Base-by-base conservation (phyloP, 2,113 vertebrate genomes). In the Chiloscyllium plagiosum region DNA sequence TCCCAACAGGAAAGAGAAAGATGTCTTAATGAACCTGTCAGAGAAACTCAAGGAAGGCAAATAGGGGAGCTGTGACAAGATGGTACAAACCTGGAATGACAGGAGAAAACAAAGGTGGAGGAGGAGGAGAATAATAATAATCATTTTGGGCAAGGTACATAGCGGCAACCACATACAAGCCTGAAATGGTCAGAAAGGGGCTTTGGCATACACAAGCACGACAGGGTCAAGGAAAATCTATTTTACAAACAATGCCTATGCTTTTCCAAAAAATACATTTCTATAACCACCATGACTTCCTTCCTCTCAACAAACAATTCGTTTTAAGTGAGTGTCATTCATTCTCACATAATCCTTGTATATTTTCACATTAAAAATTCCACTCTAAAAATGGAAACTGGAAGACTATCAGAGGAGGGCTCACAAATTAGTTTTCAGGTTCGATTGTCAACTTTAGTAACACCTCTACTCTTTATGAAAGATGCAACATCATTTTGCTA, bases 51-150 rank as follows among this genome's bases (percentile, higher is more conserved):
- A 83, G 80, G 6, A 37, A 20, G 80, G 80, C 37, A 83, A 15
- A 83, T 4, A 47, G 5, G 37, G 80, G 4, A 42, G 19, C 37
- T 42, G 15, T 83, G 80, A 19, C 37, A 83, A 83, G 37, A 47
- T 17, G 78, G 17, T 20, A 42, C 4, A 47, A 83, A 37, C 80
- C 80, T 47, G 37, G 19, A 83, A 47, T 20, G 37, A 1, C 37
- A 47, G 19, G 20, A 83, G 37, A 83, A 42, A 47, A 42, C 0
- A 29, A 76, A 76, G 1, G 10, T 87, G 80, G 96, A 96, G 97
- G 96, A 97, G 68, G 56, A 96, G n/a, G 42, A 95, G 69, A 94
- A 47, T 47, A 29, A 22, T 24, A 61, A 65, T 56, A 6, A 56
- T 92, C 24, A 26, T 4, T 33, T 52, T 47, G 33, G 50, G 61